Evolutionary conservation across 2,113 vertebrate genomes (phyloP).

Genomic region (Apaloderma vittatum): DNA sequence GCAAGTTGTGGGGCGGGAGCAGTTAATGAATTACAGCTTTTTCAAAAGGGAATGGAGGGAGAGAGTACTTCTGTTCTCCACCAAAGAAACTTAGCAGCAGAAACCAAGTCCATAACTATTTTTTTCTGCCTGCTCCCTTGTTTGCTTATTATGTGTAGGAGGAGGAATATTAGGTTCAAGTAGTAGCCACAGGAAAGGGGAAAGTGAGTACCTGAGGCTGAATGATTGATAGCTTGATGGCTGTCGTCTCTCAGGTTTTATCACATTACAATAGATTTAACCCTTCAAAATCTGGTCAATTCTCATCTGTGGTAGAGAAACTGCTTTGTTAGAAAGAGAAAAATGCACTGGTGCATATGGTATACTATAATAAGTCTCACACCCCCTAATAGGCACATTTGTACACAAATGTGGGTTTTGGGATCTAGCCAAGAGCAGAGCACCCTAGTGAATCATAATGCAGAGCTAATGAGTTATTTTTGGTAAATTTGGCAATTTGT

Average conservation of each 20-base stretch:
- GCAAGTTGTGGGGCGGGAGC: background rate
- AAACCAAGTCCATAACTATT: background rate
- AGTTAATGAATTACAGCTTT: background rate
- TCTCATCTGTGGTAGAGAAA: slow-evolving; percentile 62
- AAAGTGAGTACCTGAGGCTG: slow-evolving; percentile 47
- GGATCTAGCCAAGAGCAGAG: slow-evolving; percentile 76
- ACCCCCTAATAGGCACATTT: slow-evolving; percentile 79
- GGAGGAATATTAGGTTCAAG: slow-evolving; percentile 47
- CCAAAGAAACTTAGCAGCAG: background rate
- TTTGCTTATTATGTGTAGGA: slow-evolving; percentile 38
- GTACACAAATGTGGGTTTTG: slow-evolving; percentile 80
- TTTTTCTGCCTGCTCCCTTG: background rate
- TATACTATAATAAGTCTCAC: slow-evolving; percentile 76
- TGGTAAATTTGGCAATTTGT: slow-evolving; percentile 82
- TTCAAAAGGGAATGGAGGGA: background rate
- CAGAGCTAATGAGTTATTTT: slow-evolving; percentile 81
- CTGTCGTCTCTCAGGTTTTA: slow-evolving; percentile 64
- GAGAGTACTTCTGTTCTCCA: background rate
- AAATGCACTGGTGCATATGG: slow-evolving; percentile 72
- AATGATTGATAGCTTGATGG: slow-evolving; percentile 66
- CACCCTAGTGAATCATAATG: slow-evolving; percentile 77
- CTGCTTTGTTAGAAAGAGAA: slow-evolving; percentile 41
- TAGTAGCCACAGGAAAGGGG: slow-evolving; percentile 31
- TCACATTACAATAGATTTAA: slow-evolving; percentile 78
- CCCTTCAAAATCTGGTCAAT: slow-evolving; percentile 68